Evolutionary conservation across 1,140 invertebrate species (phyloP).

Genomic region (Oryctes rhinoceros): DNA sequence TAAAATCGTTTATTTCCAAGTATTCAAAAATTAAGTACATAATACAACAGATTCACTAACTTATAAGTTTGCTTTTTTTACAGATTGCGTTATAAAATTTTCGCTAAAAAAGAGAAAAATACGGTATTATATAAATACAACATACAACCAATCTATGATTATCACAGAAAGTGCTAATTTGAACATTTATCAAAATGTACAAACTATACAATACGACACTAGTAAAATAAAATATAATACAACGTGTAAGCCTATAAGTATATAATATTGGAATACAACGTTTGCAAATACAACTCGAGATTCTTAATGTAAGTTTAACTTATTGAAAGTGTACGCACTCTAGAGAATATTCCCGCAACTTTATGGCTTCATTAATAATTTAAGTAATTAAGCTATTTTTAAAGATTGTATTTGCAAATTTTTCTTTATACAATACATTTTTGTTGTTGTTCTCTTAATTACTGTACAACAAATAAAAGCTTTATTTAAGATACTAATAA

Average conservation of each 20-base stretch:
- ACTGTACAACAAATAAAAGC: slow-evolving; percentile 25
- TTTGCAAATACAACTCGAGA: slow-evolving; percentile 17
- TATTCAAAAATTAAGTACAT: slow-evolving; percentile 31
- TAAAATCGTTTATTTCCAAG: slow-evolving; percentile 3
- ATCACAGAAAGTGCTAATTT: slow-evolving; percentile 34
- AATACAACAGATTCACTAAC: neutral
- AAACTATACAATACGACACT: slow-evolving; percentile 14
- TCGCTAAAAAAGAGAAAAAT: slow-evolving; percentile 1
- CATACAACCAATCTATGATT: slow-evolving; percentile 31
- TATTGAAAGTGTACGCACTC: too few relatives aligned
- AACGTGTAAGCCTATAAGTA: neutral
- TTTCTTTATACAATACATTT: neutral
- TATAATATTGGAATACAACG: slow-evolving; percentile 23
- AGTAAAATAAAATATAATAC: slow-evolving; percentile 10
- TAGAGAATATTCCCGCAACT: neutral
- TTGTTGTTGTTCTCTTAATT: neutral
- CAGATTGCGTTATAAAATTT: neutral
- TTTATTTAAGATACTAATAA: neutral
- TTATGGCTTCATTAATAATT: slow-evolving; percentile 2
- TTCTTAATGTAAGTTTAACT: neutral
- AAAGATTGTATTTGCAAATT: slow-evolving; percentile 27
- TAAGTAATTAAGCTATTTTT: slow-evolving; percentile 3
- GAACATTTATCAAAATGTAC: slow-evolving; percentile 26
- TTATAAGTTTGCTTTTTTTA: neutral
- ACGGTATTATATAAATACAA: slow-evolving; percentile 30